These are phyloP conservation scores for Percopsis omiscomaycus DNA, from an alignment of 2,797 vertebrate species.

Conservation along the genomic window DNA sequence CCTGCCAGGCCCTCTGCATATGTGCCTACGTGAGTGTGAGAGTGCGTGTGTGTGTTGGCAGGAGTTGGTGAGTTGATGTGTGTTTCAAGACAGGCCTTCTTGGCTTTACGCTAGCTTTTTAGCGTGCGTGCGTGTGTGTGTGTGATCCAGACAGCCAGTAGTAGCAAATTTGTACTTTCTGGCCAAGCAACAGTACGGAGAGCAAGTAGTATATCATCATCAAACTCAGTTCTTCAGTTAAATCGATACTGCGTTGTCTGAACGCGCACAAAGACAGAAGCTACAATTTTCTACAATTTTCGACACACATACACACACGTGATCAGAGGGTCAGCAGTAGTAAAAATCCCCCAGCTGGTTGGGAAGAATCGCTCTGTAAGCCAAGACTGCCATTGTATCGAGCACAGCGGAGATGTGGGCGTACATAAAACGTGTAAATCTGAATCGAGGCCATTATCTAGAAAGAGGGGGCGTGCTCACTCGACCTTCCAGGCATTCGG, in stretches of 20 bases:
- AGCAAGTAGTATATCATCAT: neutral
- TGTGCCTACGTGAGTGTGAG: neutral
- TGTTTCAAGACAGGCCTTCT: neutral
- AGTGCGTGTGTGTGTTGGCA: constrained; percentile 1
- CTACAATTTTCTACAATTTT: too few relatives aligned
- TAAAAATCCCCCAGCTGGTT: neutral
- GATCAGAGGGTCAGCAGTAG: neutral
- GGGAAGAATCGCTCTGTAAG: neutral
- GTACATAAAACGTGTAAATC: neutral
- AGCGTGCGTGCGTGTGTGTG: neutral
- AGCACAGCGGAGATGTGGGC: neutral
- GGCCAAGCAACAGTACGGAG: neutral
- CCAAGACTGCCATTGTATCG: neutral
- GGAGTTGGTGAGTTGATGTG: neutral
- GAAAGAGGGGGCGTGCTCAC: neutral
- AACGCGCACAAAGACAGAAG: neutral
- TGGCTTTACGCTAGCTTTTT: neutral
- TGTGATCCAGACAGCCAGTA: too few relatives aligned
- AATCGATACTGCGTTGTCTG: neutral
- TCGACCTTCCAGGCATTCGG: too few relatives aligned
- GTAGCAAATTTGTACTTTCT: neutral
- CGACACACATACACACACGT: neutral
- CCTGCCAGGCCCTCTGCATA: constrained; percentile 34
- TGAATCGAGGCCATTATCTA: neutral
- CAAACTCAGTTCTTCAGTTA: neutral